Evolutionary conservation across 2,113 vertebrate genomes (phyloP).

Genomic region (Indicator indicator): DNA sequence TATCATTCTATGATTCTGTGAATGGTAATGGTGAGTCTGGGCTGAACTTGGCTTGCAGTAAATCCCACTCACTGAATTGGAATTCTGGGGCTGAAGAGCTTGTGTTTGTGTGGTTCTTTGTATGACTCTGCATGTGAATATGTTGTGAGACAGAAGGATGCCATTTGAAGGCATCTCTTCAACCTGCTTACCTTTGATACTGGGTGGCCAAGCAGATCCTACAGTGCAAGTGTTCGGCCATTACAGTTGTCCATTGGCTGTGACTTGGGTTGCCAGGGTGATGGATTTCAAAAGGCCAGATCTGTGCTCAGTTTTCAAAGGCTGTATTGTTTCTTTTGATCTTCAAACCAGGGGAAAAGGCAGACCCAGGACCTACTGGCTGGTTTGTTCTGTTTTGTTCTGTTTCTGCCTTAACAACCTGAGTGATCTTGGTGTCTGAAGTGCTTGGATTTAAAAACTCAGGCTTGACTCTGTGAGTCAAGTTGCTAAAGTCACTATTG

Average conservation of each 20-base stretch:
- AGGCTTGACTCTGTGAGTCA: neutral
- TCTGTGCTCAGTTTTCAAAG: neutral
- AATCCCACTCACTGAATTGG: accelerated
- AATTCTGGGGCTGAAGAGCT: neutral
- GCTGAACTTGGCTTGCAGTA: no score
- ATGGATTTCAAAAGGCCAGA: conserved; percentile 36
- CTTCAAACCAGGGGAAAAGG: neutral
- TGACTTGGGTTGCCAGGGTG: conserved; percentile 8
- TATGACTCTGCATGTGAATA: accelerated
- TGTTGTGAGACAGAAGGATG: accelerated
- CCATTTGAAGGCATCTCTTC: neutral
- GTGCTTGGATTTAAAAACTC: neutral
- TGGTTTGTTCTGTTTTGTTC: neutral
- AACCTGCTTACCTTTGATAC: accelerated
- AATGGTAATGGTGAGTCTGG: neutral
- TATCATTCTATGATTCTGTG: no score
- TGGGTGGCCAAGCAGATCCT: accelerated
- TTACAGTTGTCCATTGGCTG: neutral
- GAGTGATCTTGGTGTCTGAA: neutral
- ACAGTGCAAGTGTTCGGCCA: accelerated
- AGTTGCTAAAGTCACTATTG: neutral
- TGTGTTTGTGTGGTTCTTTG: neutral
- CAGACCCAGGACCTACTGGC: neutral
- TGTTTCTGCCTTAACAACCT: neutral
- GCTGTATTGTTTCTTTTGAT: conserved; percentile 35